phyloP scores from a whole-genome alignment of 1,140 invertebrate species.

The Cephus cinctus region DNA sequence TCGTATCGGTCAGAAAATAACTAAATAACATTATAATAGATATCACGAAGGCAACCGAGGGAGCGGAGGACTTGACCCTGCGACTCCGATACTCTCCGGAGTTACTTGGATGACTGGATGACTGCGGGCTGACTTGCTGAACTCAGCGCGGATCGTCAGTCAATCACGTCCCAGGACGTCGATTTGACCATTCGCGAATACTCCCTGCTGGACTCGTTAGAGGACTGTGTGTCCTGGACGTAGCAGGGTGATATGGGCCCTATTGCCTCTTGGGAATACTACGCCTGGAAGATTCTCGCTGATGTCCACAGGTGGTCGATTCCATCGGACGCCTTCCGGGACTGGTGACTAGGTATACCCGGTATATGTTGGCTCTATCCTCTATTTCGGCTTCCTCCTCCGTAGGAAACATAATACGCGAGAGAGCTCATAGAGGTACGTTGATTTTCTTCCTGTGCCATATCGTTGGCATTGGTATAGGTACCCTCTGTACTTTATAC shows the following conservation, averaged over 20 bases:
- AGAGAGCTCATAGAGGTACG: neutral
- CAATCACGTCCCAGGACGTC: too few species aligned
- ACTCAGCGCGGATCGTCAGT: neutral
- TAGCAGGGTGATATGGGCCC: too few species aligned
- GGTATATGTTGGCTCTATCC: too few species aligned
- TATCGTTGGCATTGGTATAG: too few species aligned
- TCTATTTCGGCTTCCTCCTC: neutral
- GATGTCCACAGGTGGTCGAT: slow-evolving; percentile 10
- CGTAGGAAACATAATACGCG: neutral
- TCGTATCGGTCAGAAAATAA: slow-evolving; percentile 26
- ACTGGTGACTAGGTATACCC: too few species aligned
- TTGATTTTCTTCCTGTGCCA: too few species aligned
- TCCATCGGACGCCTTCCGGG: too few species aligned
- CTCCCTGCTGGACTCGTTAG: too few species aligned
- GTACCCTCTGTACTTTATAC: neutral
- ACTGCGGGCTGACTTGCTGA: too few species aligned
- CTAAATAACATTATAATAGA: slow-evolving; percentile 19
- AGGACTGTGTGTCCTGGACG: too few species aligned
- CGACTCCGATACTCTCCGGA: neutral
- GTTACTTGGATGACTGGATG: slow-evolving; percentile 16
- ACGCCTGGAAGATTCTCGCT: neutral
- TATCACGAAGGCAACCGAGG: slow-evolving; percentile 19
- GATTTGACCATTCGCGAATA: slow-evolving; percentile 18
- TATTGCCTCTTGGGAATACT: too few species aligned
- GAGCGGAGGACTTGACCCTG: neutral